Percentiles rank a stretch among this genome's conserved stretches.
These are phyloP conservation scores for Gorilla gorilla DNA, from an alignment of 2,113 vertebrate genomes.

Conservation along the genomic window DNA sequence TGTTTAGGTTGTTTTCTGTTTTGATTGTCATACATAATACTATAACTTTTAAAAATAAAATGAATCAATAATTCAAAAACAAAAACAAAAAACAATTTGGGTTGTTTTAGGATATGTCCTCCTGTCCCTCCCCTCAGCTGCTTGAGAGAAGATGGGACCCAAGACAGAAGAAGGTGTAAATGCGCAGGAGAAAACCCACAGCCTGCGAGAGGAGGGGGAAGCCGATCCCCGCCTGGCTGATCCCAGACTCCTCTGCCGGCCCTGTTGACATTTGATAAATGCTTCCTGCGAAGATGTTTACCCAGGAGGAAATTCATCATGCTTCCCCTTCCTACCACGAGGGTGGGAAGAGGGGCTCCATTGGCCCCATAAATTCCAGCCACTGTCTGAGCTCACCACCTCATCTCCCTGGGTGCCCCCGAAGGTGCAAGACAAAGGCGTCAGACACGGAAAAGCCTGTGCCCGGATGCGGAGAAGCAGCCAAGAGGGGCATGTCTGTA, in stretches of 20 bases:
- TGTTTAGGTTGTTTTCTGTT: not conserved
- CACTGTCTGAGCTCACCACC: not conserved
- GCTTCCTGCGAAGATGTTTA: constrained; percentile 80
- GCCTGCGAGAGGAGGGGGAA: not conserved
- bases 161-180: not conserved
- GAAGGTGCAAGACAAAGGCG: not conserved
- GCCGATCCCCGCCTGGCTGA: constrained; percentile 52
- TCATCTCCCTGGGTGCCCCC: not conserved
- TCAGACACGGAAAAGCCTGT: not conserved
- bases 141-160: not conserved
- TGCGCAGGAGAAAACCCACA: not conserved
- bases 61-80: not conserved
- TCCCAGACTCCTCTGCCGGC: constrained; percentile 33
- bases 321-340: constrained; percentile 65
- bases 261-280: constrained; percentile 79
- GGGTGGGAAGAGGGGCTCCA: not conserved
- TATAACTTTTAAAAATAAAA: constrained; percentile 37
- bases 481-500: not conserved
- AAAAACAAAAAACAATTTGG: not conserved
- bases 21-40: not conserved
- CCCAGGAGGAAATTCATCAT: constrained; percentile 76
- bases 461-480: not conserved
- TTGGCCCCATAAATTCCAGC: not conserved
- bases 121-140: not conserved
- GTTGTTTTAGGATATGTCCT: not conserved